Evolutionary conservation across 2,888 invertebrate genomes (phyloP).

Genomic region (Trissolcus brochymenae): DNA sequence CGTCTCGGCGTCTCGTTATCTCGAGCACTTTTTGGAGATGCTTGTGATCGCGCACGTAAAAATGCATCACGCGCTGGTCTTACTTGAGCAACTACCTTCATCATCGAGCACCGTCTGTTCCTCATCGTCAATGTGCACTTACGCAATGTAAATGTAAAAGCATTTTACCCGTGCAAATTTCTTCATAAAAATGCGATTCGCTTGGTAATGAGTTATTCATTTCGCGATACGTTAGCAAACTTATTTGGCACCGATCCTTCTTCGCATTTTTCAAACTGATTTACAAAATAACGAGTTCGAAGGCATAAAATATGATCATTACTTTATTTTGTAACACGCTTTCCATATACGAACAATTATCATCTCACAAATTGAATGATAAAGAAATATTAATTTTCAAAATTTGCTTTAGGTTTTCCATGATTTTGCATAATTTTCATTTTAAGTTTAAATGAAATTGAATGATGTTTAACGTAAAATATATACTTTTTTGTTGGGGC

Average conservation of each 20-base stretch:
- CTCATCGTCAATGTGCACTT: constrained; percentile 39
- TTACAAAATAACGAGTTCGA: too few relatives aligned
- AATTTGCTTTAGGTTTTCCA: too few relatives aligned
- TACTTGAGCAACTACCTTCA: constrained; percentile 29
- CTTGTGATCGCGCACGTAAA: constrained; percentile 16
- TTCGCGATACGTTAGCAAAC: constrained; percentile 34
- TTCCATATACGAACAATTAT: too few relatives aligned
- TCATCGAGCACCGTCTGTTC: constrained; percentile 38
- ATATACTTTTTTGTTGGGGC: constrained; percentile 2
- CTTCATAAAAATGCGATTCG: constrained; percentile 38
- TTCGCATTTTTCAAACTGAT: too few relatives aligned
- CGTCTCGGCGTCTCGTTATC: constrained; percentile 26
- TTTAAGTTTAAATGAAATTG: too few relatives aligned
- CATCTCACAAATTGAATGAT: too few relatives aligned
- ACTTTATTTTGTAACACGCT: too few relatives aligned
- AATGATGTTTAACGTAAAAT: too few relatives aligned
- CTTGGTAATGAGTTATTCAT: constrained; percentile 39
- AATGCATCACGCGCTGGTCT: constrained; percentile 38
- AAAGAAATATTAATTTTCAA: too few relatives aligned
- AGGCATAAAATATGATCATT: too few relatives aligned
- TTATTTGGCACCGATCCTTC: constrained; percentile 31
- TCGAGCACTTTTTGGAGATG: constrained; percentile 20
- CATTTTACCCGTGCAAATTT: constrained; percentile 45
- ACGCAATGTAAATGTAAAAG: constrained; percentile 49
- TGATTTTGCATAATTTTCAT: too few relatives aligned